Percentiles rank a stretch among this genome's conserved stretches.
Evolutionary conservation across 1,140 invertebrate species (phyloP).

Genomic region (Vanessa atalanta): DNA sequence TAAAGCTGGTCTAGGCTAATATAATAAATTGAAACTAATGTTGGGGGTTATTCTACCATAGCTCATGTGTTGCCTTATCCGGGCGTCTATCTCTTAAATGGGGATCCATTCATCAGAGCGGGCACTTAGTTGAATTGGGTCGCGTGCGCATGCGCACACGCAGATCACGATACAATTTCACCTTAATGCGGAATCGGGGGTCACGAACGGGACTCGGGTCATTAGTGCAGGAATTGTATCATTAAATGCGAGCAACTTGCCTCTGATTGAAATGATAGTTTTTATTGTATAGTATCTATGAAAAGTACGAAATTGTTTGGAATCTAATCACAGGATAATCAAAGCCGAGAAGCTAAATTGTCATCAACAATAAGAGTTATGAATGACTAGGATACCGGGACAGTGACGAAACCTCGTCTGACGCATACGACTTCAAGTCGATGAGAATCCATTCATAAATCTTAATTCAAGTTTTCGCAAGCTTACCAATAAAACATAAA

Average conservation of each 20-base stretch:
- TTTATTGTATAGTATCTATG: not conserved
- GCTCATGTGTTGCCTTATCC: constrained; percentile 45
- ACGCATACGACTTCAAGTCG: constrained; percentile 7
- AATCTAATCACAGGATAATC: too few relatives aligned
- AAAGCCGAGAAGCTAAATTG: not conserved
- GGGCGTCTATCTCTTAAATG: constrained; percentile 41
- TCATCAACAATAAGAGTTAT: constrained; percentile 2
- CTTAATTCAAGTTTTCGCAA: not conserved
- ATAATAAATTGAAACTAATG: constrained; percentile 50
- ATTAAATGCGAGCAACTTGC: constrained; percentile 43
- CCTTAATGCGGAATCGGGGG: constrained; percentile 47
- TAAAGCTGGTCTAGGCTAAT: constrained; percentile 45
- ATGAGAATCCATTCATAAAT: constrained; percentile 25
- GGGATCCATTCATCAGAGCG: constrained; percentile 55
- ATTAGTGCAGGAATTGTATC: constrained; percentile 46
- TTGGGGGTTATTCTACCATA: constrained; percentile 40
- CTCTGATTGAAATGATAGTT: not conserved
- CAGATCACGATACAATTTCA: constrained; percentile 55
- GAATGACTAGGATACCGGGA: constrained; percentile 1
- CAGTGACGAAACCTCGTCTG: not conserved
- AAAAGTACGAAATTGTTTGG: not conserved
- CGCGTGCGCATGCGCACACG: constrained; percentile 46
- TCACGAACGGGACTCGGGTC: constrained; percentile 43
- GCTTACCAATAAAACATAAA: constrained; percentile 2
- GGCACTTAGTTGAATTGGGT: constrained; percentile 57